Percentiles rank a stretch among this genome's conserved stretches.
These are phyloP conservation scores for Choristoneura rosaceana DNA, from an alignment of 2,888 invertebrate species.

Conservation along the genomic window DNA sequence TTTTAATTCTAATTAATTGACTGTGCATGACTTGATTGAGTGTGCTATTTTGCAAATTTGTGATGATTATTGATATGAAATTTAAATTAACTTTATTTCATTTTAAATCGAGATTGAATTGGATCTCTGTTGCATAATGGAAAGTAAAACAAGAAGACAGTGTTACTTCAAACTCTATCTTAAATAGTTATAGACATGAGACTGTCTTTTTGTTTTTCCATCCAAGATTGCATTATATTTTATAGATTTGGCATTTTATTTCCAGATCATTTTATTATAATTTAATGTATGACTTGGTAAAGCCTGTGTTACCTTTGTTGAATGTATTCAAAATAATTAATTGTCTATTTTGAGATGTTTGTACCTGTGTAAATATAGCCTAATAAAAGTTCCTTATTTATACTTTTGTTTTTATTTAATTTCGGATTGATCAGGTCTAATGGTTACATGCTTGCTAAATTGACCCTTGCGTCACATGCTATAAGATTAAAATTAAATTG, in stretches of 20 bases:
- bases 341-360: slow-evolving; percentile 78
- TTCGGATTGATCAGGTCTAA: not conserved
- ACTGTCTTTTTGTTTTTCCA: not conserved
- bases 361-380: slow-evolving; percentile 83
- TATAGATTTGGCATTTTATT: not conserved
- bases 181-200: not conserved
- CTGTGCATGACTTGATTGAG: slow-evolving; percentile 34
- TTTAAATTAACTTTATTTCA: not conserved
- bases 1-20: slow-evolving; percentile 12
- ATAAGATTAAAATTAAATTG: too few relatives aligned
- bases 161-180: not conserved
- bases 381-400: slow-evolving; percentile 85
- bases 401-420: slow-evolving; percentile 44
- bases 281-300: slow-evolving; percentile 16
- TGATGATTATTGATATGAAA: not conserved
- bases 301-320: slow-evolving; percentile 57
- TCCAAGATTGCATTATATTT: not conserved
- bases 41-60: slow-evolving; percentile 6
- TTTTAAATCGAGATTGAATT: slow-evolving; percentile 1
- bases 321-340: slow-evolving; percentile 55
- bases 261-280: not conserved
- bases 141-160: not conserved
- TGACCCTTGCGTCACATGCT: too few relatives aligned
- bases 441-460: too few relatives aligned
- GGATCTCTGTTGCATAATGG: not conserved